These are phyloP conservation scores for Elmis aenea DNA, from an alignment of 2,888 invertebrate genomes.

Conservation along the genomic window DNA sequence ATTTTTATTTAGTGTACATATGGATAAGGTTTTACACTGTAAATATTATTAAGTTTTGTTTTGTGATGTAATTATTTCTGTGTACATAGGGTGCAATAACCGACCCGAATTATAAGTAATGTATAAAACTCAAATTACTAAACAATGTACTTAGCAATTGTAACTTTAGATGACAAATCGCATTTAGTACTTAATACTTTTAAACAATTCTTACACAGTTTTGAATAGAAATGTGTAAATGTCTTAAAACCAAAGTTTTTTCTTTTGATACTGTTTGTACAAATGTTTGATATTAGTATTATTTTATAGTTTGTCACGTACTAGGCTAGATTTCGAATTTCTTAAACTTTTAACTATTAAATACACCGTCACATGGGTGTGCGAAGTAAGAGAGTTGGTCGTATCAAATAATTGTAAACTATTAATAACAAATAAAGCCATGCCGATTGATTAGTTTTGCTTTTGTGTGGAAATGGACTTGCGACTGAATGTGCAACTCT, in stretches of 20 bases:
- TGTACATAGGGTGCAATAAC: conserved; percentile 25
- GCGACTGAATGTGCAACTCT: too few species aligned
- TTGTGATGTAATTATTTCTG: too few species aligned
- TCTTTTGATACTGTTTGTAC: conserved; percentile 20
- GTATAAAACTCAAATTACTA: neutral
- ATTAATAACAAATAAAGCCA: too few species aligned
- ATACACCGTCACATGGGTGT: too few species aligned
- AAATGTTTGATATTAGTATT: conserved; percentile 22
- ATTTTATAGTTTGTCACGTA: conserved; percentile 19
- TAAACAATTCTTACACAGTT: conserved; percentile 5
- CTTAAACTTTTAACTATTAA: conserved; percentile 7
- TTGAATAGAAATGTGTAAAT: conserved; percentile 19
- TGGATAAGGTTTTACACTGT: too few species aligned
- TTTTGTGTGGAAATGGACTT: too few species aligned
- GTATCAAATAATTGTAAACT: too few species aligned
- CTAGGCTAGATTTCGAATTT: conserved; percentile 21
- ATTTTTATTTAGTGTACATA: too few species aligned
- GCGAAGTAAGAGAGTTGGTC: too few species aligned
- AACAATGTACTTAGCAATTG: neutral
- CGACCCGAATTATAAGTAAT: conserved; percentile 20
- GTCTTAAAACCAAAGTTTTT: conserved; percentile 31
- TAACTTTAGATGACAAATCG: neutral
- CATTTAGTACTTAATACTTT: too few species aligned
- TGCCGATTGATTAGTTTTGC: too few species aligned
- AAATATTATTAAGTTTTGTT: too few species aligned